Evolutionary conservation across 1,140 invertebrate genomes (phyloP).

Genomic region (Trichogramma pretiosum): DNA sequence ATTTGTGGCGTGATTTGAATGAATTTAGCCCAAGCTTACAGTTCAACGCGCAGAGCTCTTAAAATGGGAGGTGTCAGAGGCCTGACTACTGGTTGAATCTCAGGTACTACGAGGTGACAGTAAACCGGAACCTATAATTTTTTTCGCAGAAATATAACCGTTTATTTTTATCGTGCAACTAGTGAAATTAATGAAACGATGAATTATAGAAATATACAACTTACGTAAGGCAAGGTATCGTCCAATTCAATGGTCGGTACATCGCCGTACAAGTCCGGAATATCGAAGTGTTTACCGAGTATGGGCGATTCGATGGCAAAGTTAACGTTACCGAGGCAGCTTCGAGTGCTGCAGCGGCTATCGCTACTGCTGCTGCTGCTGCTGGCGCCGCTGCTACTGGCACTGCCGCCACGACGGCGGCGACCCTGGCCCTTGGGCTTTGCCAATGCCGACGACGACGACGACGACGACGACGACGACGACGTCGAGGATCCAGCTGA

Average conservation of each 20-base stretch:
- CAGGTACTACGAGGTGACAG: constrained; percentile 26
- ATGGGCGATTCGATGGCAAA: constrained; percentile 19
- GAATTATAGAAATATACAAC: too few species aligned
- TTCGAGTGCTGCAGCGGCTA: background rate
- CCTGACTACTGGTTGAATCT: constrained; percentile 26
- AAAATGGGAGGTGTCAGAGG: constrained; percentile 24
- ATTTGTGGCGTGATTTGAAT: too few species aligned
- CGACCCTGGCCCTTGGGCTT: too few species aligned
- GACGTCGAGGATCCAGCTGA: too few species aligned
- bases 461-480: too few species aligned
- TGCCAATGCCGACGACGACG: background rate
- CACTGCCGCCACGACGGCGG: too few species aligned
- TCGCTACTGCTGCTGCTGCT: background rate
- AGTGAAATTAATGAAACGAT: too few species aligned
- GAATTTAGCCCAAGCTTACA: constrained; percentile 9
- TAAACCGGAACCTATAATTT: constrained; percentile 34
- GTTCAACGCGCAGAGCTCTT: constrained; percentile 17
- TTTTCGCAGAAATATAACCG: too few species aligned
- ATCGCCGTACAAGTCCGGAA: constrained; percentile 18
- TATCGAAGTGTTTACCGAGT: constrained; percentile 20
- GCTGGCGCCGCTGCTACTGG: background rate
- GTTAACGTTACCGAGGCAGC: background rate
- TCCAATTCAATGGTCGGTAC: constrained; percentile 21
- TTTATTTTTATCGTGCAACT: too few species aligned
- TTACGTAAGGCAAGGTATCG: constrained; percentile 29